Conservation (phyloP, 2,113 vertebrate genomes). For the Thomomys bottae region DNA sequence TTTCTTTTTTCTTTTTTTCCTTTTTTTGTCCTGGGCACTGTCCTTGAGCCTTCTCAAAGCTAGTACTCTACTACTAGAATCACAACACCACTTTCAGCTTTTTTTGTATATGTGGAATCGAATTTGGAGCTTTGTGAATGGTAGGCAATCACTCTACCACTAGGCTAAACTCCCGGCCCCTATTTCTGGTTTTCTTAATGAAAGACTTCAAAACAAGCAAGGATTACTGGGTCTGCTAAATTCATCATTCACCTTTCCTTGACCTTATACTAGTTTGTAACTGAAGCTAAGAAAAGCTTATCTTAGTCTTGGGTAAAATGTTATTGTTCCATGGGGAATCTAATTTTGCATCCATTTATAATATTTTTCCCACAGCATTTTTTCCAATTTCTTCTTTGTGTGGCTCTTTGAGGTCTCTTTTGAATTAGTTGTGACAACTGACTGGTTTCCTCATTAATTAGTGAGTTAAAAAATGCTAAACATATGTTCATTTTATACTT, state of each 20-base stretch:
- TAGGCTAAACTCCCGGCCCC: no score
- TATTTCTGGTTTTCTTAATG: not conserved
- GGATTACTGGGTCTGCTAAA: not conserved
- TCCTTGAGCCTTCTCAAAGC: no score
- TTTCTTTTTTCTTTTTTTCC: no score
- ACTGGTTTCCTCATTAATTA: conserved; percentile 38
- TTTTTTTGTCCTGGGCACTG: no score
- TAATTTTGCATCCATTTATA: not conserved
- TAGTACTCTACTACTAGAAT: no score
- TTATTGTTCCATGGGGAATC: not conserved
- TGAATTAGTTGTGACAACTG: conserved; percentile 27
- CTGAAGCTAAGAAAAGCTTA: not conserved
- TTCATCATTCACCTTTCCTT: not conserved
- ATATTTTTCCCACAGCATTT: not conserved
- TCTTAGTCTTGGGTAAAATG: no score
- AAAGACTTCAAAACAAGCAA: not conserved
- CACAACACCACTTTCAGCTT: no score
- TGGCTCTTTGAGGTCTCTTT: conserved; percentile 39
- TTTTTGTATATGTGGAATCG: no score
- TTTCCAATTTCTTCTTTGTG: not conserved
- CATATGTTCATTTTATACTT: conserved; percentile 27
- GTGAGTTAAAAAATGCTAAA: conserved; percentile 22
- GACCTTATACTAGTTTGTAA: not conserved
- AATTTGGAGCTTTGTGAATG: no score
- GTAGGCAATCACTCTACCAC: no score